Base-by-base conservation (phyloP, 2,888 invertebrate species). In the Scaptomyza tumidula region DNA sequence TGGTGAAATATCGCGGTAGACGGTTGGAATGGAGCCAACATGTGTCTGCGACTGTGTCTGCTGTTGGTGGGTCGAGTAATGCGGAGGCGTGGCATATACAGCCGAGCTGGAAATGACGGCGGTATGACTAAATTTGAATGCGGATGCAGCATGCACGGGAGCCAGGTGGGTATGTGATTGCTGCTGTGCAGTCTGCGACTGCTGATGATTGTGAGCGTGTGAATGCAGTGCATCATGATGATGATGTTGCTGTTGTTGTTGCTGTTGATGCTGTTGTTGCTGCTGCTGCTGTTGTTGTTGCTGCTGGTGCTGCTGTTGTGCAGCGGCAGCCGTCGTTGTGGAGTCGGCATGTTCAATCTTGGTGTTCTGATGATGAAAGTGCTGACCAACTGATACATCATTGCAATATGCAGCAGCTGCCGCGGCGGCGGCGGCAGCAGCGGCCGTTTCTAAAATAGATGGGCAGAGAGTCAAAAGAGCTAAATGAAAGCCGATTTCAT, bases 261-360 rank as follows among this genome's bases (percentile, higher is more conserved):
- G 80, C 1, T 72, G 86, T 0, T 86, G 80, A 0, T 80, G 80
- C 0, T 78, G 80, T 0, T 72, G 80, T 0, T 82, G 75, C 0
- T 75, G 78, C 0, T 63, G 82, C 0, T 84, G 83, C 0, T 78
- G 79, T 0, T 88, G 79, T 0, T 88, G 82, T 0, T 87, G 89
- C 0, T 84, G 81, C 1, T 57, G 63, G 44, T 52, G 50, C 9
- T 52, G 50, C 13, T 52, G 52, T 37, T 50, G 73, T 4, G 48
- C 53, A 11, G 58, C 66, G 11, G 77, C 71, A 7, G 86, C 83
- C 13, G 90, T 88, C 48, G 92, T 92, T 14, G 92, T 92, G n/a
- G 92, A 92, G 78, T 92, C 92, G 41, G 92, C 92, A 78, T 91
- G 90, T 74, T 92, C 92, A 35, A 90, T 84, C 78, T 91, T 91